Conservation (phyloP, 2,797 vertebrate species). For the Hafferia zeledoni region DNA sequence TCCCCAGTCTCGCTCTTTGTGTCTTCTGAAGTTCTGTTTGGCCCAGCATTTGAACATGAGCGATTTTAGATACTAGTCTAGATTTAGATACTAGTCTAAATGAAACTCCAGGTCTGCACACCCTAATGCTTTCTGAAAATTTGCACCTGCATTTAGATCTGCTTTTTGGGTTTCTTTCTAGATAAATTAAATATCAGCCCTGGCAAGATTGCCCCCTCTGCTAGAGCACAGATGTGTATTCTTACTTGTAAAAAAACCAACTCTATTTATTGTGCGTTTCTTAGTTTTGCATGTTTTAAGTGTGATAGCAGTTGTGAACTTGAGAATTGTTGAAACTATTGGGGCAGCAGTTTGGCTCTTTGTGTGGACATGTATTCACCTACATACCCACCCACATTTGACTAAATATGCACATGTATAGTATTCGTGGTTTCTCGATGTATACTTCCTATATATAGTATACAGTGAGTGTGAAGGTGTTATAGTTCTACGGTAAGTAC, state of each 20-base stretch:
- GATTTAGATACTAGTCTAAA: background rate
- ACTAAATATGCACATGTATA: background rate
- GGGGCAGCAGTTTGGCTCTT: rapidly evolving
- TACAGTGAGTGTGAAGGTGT: background rate
- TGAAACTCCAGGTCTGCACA: background rate
- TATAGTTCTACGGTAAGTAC: background rate
- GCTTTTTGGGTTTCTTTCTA: background rate
- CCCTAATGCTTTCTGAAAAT: background rate
- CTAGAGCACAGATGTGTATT: rapidly evolving
- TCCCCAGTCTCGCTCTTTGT: background rate
- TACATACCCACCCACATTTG: background rate
- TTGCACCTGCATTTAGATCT: background rate
- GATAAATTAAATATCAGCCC: background rate
- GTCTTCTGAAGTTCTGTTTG: background rate
- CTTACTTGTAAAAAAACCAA: background rate
- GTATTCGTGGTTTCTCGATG: background rate
- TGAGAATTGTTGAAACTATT: background rate
- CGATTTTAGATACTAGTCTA: background rate
- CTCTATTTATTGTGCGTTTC: background rate
- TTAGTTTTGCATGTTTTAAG: background rate
- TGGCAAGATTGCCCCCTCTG: background rate
- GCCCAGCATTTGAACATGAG: background rate
- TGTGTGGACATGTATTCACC: background rate
- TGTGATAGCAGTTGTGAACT: background rate
- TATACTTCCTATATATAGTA: background rate